Base-by-base conservation (phyloP, 2,113 vertebrate genomes). In the Bucco capensis region DNA sequence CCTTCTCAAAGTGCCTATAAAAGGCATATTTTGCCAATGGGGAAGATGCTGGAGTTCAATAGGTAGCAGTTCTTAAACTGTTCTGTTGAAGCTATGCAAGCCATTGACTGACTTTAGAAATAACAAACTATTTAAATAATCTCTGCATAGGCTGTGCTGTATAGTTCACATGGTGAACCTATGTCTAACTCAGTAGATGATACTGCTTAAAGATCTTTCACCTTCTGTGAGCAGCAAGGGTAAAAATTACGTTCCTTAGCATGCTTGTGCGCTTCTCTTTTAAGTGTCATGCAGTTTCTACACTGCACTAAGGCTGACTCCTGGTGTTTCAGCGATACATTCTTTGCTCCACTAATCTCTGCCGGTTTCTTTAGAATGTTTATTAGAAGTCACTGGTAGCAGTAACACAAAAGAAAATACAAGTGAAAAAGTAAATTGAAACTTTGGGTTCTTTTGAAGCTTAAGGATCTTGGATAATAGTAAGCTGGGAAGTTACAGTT, bases 401-500 rank as follows among this genome's bases (percentile, higher is more conserved):
- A 56, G 15, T 54, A 69, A 8, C 5, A 64, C 4, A 22, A 50
- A 56, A 56, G 12, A 44, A 61, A 89, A 54, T 23, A 82, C 0
- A 31, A 40, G 13, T 6, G 5, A 33, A 49, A 65, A 69, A 53
- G 3, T 6, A 60, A 66, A 67, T 5, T 19, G 4, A 50, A 50
- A 67, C 42, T 54, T 70, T 40, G 64, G 54, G 51, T 53, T 69
- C 58, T 54, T 89, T 80, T 95, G 30, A 81, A 98, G 98, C 57
- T 30, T 97, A 51, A 57, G 8, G 3, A 6, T 98, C 51, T 51
- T 14, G 19, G 90, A 94, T 5, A 83, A 25, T 19, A 85, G 86
- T 64, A 86, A 96, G 3, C 42, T 98, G 89, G 97, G 96, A 84
- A 96, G 9, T 58, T 98, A 98, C 67, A 94, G 46, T 28, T 98